Base-by-base conservation (phyloP, 2,797 vertebrate genomes). In the Sciurus carolinensis region DNA sequence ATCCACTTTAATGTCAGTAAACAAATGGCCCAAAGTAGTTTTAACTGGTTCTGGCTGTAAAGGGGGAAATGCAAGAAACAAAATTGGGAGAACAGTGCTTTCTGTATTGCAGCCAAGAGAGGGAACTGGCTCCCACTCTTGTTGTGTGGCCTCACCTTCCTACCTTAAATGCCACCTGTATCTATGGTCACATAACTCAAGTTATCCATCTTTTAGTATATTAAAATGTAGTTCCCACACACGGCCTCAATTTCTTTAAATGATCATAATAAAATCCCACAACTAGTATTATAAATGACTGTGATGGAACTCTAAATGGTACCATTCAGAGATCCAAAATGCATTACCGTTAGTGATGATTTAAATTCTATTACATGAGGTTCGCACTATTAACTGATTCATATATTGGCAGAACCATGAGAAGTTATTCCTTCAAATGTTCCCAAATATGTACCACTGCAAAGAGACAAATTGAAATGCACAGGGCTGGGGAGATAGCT, bases 1-100 rank as follows among this genome's bases (percentile, higher is more conserved):
- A 98, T 98, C 96, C 85, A 97, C 94, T 97, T 98, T 93, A 98
- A 97, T 97, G 77, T 92, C 97, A 85, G 86, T 97, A 97, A 98
- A 96, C 90, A 91, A 98, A 97, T 97, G 75, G 91, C 86, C 77
- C 96, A 90, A 95, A 97, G 66, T 5, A 72, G 79, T 95, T 97
- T 94, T 88, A 72, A 84, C 71, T 93, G 71, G 39, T 85, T 95
- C 87, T 92, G 39, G 28, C 79, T 33, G 36, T 64, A 85, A 96
- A 95, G 91, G 77, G 50, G 92, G 54, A 80, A 90, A 64, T n/a
- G 50, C 8, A 72, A 54, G 86, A 89, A 84, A 67, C 5, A n/a
- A 77, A n/a, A 33, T 0, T 33, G 71, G 26, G 18, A 93, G 94
- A 95, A 72, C 44, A 54, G 7, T 66, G 36, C 22, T 42, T 76